Base-by-base conservation (phyloP, 2,797 vertebrate species). In the Toxotes lorentzi region DNA sequence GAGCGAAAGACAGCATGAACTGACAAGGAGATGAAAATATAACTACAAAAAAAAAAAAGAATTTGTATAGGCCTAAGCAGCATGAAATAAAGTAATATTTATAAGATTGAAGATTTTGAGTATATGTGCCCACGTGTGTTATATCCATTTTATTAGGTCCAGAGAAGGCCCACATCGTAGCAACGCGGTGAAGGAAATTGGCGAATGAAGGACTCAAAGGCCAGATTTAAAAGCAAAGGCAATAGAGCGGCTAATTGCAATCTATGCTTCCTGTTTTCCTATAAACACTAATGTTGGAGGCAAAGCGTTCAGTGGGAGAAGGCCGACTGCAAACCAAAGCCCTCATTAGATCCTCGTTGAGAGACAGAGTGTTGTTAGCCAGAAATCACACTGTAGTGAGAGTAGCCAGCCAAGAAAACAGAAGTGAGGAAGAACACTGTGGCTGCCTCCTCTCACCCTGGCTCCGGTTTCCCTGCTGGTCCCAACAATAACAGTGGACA, bases 231-330 rank as follows among this genome's bases (percentile, higher is more conserved):
- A 73, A 62, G 48, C 32, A 35, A 30, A 30, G 38, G 21, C 57
- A 77, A 24, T 48, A 48, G 58, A 74, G 73, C 38, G 0, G 21
- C 54, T 85, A 81, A 85, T 79, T 87, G 66, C 56, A 65, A 59
- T 68, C 40, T 30, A 14, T 66, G 73, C 69, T 78, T 90, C 82
- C 85, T 83, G 76, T 82, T 89, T 88, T 76, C 60, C 45, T 59
- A 80, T 47, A 65, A 73, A 70, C 75, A 53, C 69, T 70, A 84
- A 70, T 73, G 80, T 58, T 35, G 23, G 41, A 76, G 63, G 23
- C 59, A 35, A 67, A 70, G 73, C 2, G 16, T 11, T 80, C 1
- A 59, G 43, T 67, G 51, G 32, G 10, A 59, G 57, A 79, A 58
- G 21, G 38, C 43, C 6, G 23, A 16, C 68, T 79, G 61, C 59